A percentile compares a stretch with the other conserved stretches of the same genome.
Evolutionary conservation across 2,113 vertebrate genomes (phyloP).

Genomic region (Euleptes europaea): DNA sequence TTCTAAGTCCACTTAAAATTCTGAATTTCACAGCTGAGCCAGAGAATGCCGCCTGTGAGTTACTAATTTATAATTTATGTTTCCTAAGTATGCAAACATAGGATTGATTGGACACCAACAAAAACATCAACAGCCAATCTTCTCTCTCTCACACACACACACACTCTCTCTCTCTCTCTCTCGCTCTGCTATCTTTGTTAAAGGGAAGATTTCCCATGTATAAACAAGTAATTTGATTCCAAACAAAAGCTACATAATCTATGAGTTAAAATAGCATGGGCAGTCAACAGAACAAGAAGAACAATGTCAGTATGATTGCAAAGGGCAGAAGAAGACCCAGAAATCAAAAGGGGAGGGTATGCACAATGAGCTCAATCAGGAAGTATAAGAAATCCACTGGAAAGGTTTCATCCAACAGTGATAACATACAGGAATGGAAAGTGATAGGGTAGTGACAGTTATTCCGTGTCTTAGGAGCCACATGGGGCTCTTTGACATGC

Average conservation of each 20-base stretch:
- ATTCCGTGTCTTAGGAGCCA: too few relatives aligned
- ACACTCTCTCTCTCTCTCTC: neutral
- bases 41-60: neutral
- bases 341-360: too few relatives aligned
- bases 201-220: neutral
- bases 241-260: neutral
- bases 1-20: neutral
- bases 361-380: too few relatives aligned
- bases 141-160: neutral
- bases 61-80: neutral
- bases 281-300: neutral
- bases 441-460: too few relatives aligned
- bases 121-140: neutral
- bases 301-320: too few relatives aligned
- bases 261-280: neutral
- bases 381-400: too few relatives aligned
- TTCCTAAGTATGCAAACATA: neutral
- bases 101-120: neutral
- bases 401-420: too few relatives aligned
- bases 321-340: too few relatives aligned
- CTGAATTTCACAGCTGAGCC: neutral
- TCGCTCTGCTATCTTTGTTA: neutral
- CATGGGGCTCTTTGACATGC: too few relatives aligned
- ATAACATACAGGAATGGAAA: too few relatives aligned
- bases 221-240: neutral